Evolutionary conservation across 2,888 invertebrate species (phyloP), one percentile per base, ranked within the genome.

Genomic region (Eilema sororculum): DNA sequence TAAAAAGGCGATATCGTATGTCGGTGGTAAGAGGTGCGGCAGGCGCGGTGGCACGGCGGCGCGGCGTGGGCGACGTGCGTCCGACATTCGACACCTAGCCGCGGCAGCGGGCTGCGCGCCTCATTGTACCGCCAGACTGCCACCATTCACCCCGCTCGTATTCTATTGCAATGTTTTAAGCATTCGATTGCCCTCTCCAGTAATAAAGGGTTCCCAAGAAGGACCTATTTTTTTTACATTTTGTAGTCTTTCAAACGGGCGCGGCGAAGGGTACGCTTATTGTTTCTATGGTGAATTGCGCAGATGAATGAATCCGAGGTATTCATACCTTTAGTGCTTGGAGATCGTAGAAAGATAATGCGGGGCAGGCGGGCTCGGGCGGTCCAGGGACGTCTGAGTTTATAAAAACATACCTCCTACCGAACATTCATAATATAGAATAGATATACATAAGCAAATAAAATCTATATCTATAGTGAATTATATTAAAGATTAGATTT

Each of bases 1-100:
- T 94, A 93, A 94, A 94, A 93, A 94, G 92, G 90, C 88, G 93
- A 91, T 94, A 94, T 95, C 95, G 91, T 91, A 92, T 95, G 94
- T 92, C 95, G 92, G 87, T 80, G 86, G 86, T 80, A 86, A 83
- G 89, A 86, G 87, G 91, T 86, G 88, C 87, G 86, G 82, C 73
- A 82, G 81, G 82, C 80, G 84, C 84, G 84, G 87, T 79, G 88
- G 79, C 82, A 86, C 84, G 86, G 83, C 85, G 77, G 83, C 68
- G 69, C 62, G 71, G 72, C 68, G 72, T 69, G 73, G 73, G 69
- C 80, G 76, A 81, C 71, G 77, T 75, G 71, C 67, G 65, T 72
- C 66, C 78, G 77, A 79, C 82, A 78, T 77, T 79, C 83, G 84
- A 82, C 72, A 72, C 72, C 72, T 72, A 72, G 68, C 63, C 62